A percentile compares a stretch with the other conserved stretches of the same genome.
These are phyloP conservation scores for Drosophila elegans DNA, from an alignment of 1,140 invertebrate species.

Conservation along the genomic window DNA sequence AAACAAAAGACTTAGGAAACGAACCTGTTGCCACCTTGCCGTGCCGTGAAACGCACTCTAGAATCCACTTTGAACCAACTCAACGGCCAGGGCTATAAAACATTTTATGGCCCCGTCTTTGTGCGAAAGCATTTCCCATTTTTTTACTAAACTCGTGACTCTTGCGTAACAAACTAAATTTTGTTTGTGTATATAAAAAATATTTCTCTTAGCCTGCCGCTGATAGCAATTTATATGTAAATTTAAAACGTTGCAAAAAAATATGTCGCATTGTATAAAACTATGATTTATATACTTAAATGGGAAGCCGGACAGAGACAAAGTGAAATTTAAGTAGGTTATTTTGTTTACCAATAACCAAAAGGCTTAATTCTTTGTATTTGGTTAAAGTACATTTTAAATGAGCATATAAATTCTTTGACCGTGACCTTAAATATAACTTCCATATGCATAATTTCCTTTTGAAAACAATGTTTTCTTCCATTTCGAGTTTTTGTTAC, in stretches of 20 bases:
- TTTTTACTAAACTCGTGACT: constrained; percentile 17
- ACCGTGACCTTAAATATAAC: no score
- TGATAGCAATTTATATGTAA: constrained; percentile 60
- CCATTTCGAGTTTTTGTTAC: no score
- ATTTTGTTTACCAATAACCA: neutral
- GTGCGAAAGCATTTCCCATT: constrained; percentile 67
- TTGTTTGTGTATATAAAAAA: constrained; percentile 9
- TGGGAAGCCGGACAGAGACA: constrained; percentile 4
- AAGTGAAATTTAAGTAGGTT: constrained; percentile 19
- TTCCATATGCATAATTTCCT: no score
- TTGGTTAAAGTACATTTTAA: neutral
- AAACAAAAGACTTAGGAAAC: constrained; percentile 77
- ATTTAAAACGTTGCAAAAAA: constrained; percentile 47
- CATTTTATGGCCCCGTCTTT: constrained; percentile 38
- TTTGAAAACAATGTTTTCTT: no score
- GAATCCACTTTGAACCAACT: constrained; percentile 49
- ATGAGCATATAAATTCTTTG: neutral
- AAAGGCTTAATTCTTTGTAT: neutral
- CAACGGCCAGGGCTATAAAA: constrained; percentile 37
- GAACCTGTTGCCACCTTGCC: constrained; percentile 52
- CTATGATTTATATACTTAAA: constrained; percentile 34
- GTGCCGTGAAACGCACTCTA: constrained; percentile 46
- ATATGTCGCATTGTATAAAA: constrained; percentile 43
- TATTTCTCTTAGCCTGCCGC: constrained; percentile 2
- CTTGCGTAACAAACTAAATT: constrained; percentile 45